These are phyloP conservation scores for Papilio helenus DNA, from an alignment of 1,140 invertebrate genomes.

Conservation along the genomic window DNA sequence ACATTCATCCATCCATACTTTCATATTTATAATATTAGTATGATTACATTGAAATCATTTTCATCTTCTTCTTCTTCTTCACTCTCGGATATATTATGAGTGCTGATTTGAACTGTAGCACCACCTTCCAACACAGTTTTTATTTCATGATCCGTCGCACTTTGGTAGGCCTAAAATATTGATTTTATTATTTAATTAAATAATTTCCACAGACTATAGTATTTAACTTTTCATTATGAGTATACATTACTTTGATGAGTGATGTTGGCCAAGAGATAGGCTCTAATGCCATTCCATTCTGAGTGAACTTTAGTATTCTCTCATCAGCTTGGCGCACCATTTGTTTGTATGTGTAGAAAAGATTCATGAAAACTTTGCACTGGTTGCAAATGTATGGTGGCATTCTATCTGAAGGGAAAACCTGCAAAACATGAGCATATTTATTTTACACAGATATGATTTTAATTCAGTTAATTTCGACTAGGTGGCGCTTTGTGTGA, in stretches of 20 bases:
- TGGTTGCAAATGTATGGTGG: constrained; percentile 87
- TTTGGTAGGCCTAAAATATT: constrained; percentile 46
- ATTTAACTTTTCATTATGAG: background rate
- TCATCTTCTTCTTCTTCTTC: constrained; percentile 74
- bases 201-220: background rate
- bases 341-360: constrained; percentile 88
- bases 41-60: constrained; percentile 66
- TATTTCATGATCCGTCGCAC: constrained; percentile 44
- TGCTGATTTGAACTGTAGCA: constrained; percentile 80
- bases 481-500: constrained; percentile 57
- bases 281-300: constrained; percentile 85
- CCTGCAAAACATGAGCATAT: constrained; percentile 78
- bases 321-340: constrained; percentile 89
- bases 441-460: constrained; percentile 6
- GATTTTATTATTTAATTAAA: background rate
- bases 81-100: constrained; percentile 71
- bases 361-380: constrained; percentile 86
- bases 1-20: too few relatives aligned
- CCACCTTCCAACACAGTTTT: constrained; percentile 67
- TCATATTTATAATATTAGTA: too few relatives aligned
- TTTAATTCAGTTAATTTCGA: background rate
- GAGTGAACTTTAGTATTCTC: constrained; percentile 85
- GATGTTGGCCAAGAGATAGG: constrained; percentile 75
- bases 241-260: constrained; percentile 66
- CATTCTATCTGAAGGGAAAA: constrained; percentile 89